Percentiles rank a stretch among this genome's conserved stretches.
Conservation (phyloP, 2,888 invertebrate species). For the Scaptomyza parva region DNA sequence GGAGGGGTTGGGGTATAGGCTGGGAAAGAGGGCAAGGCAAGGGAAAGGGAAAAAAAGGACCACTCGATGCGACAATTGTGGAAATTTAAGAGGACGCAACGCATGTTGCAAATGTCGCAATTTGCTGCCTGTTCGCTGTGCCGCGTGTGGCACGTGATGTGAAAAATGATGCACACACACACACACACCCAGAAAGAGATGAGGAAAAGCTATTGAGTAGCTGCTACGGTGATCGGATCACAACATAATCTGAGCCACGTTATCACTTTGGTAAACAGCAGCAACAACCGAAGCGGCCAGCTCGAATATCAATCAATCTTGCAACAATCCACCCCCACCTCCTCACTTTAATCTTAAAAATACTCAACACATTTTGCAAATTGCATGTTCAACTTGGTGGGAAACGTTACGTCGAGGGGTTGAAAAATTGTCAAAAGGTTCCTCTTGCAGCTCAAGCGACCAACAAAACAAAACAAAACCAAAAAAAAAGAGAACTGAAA, state of each 20-base stretch:
- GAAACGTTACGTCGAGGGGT: constrained; percentile 39
- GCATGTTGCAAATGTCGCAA: constrained; percentile 79
- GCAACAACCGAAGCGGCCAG: constrained; percentile 25
- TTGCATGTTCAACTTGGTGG: constrained; percentile 46
- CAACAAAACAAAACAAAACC: constrained; percentile 7
- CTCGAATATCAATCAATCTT: constrained; percentile 77
- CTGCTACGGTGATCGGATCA: constrained; percentile 71
- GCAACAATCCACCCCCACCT: constrained; percentile 16
- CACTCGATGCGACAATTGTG: constrained; percentile 62
- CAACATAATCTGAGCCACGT: constrained; percentile 78
- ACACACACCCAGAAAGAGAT: constrained; percentile 9
- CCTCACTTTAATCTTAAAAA: constrained; percentile 47
- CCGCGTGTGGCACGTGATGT: constrained; percentile 81
- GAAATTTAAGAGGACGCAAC: constrained; percentile 76
- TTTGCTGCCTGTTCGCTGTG: constrained; percentile 50
- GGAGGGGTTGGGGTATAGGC: not conserved
- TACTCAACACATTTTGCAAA: constrained; percentile 70
- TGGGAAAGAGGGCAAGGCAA: constrained; percentile 4
- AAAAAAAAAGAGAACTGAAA: not conserved
- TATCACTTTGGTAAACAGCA: constrained; percentile 79
- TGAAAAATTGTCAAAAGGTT: constrained; percentile 15
- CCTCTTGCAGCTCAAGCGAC: constrained; percentile 6
- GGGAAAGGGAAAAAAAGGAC: constrained; percentile 7
- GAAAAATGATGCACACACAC: constrained; percentile 67
- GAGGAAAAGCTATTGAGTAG: constrained; percentile 33